Evolutionary conservation across 2,113 vertebrate species (phyloP).

Genomic region (Toxotes jaculatrix): DNA sequence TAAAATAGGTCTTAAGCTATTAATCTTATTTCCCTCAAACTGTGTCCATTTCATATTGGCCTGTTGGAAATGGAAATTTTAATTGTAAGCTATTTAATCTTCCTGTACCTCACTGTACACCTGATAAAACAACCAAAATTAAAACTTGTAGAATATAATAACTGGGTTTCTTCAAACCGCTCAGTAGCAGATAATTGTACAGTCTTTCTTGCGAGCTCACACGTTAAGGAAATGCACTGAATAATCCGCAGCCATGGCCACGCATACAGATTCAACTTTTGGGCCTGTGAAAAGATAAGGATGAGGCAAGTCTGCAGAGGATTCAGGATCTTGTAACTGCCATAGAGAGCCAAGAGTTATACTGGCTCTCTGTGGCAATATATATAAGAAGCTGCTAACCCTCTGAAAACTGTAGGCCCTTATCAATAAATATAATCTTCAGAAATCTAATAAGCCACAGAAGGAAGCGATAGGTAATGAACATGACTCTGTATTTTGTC

Average conservation of each 20-base stretch:
- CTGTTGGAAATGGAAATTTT: background rate
- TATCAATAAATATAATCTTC: background rate
- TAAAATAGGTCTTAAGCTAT: background rate
- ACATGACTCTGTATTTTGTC: background rate
- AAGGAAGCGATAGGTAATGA: background rate
- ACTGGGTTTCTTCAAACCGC: slow-evolving; percentile 8
- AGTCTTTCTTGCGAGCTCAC: slow-evolving; percentile 17
- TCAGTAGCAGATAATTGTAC: slow-evolving; percentile 45
- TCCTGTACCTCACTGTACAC: background rate
- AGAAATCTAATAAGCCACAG: background rate
- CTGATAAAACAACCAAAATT: background rate
- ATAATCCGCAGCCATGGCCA: slow-evolving; percentile 37
- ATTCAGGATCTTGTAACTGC: background rate
- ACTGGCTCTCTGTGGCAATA: too few relatives aligned
- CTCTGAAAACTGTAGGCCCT: background rate
- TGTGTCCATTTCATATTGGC: background rate
- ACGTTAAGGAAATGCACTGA: slow-evolving; percentile 12
- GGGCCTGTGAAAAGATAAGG: slow-evolving; percentile 37
- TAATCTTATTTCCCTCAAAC: background rate
- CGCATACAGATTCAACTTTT: slow-evolving; percentile 53
- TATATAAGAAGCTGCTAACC: too few relatives aligned
- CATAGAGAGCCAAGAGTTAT: background rate
- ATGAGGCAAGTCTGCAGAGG: slow-evolving; percentile 18
- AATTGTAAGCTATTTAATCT: background rate
- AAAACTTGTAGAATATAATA: slow-evolving; percentile 6